These are phyloP conservation scores for Cyclopterus lumpus DNA, from an alignment of 2,797 vertebrate species.

Conservation along the genomic window DNA sequence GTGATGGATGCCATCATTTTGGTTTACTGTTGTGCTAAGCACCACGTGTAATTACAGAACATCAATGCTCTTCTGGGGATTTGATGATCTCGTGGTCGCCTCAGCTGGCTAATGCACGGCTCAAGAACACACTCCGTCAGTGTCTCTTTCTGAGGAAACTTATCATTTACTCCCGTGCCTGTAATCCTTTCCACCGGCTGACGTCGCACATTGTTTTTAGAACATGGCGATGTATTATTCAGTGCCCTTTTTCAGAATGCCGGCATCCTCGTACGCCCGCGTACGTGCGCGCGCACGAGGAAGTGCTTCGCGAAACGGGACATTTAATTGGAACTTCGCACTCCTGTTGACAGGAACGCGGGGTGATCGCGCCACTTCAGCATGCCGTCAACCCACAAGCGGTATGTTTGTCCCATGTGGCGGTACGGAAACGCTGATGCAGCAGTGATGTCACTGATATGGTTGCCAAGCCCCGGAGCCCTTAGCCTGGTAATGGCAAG, in stretches of 20 bases:
- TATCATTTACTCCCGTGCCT: constrained; percentile 55
- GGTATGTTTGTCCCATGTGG: constrained; percentile 72
- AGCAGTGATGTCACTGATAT: constrained; percentile 62
- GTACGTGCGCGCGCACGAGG: constrained; percentile 10
- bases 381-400: constrained; percentile 72
- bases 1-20: constrained; percentile 33
- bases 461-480: constrained; percentile 48
- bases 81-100: constrained; percentile 32
- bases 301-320: constrained; percentile 29
- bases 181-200: constrained; percentile 60
- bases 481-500: constrained; percentile 60
- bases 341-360: constrained; percentile 71
- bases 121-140: constrained; percentile 53
- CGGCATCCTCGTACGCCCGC: constrained; percentile 5
- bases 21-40: constrained; percentile 31
- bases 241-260: constrained; percentile 43
- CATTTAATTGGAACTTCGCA: constrained; percentile 57
- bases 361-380: constrained; percentile 63
- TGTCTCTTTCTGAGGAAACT: constrained; percentile 57
- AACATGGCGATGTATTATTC: constrained; percentile 48
- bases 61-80: constrained; percentile 46
- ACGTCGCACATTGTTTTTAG: constrained; percentile 64
- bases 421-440: constrained; percentile 60
- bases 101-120: constrained; percentile 49
- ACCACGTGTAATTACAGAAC: constrained; percentile 45